Evolutionary conservation across 2,797 vertebrate genomes (phyloP).

Genomic region (Esox lucius): DNA sequence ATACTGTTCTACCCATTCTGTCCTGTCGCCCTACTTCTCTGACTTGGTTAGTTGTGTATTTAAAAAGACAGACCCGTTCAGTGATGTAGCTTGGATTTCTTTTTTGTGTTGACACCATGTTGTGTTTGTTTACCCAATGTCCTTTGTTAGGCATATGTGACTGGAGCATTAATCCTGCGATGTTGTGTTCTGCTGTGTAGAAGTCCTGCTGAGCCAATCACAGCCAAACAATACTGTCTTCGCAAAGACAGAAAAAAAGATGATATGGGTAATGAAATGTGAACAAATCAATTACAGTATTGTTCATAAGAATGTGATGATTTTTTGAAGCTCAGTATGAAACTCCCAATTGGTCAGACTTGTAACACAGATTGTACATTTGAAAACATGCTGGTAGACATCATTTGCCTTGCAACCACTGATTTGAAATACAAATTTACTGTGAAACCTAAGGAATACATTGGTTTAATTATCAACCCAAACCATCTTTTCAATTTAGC

Average conservation of each 20-base stretch:
- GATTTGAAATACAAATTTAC: too few species aligned
- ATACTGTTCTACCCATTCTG: neutral
- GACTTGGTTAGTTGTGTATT: constrained; percentile 50
- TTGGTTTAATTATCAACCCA: too few species aligned
- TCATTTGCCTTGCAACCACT: too few species aligned
- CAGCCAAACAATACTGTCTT: constrained; percentile 50
- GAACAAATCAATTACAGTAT: constrained; percentile 49
- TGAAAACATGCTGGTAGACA: too few species aligned
- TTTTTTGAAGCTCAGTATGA: neutral
- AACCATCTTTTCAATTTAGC: too few species aligned
- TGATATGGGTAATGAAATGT: constrained; percentile 34
- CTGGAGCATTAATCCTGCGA: constrained; percentile 39
- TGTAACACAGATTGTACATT: too few species aligned
- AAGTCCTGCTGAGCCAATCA: constrained; percentile 44
- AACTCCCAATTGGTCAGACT: neutral
- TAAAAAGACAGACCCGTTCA: constrained; percentile 29
- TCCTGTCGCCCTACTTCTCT: constrained; percentile 16
- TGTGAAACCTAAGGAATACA: too few species aligned
- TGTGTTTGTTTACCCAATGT: constrained; percentile 39
- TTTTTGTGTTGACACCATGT: neutral
- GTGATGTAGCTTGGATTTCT: neutral
- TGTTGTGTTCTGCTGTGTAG: constrained; percentile 45
- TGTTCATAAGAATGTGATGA: too few species aligned
- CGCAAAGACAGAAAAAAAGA: constrained; percentile 41
- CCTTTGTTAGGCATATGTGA: constrained; percentile 43